Base-by-base conservation (phyloP, 2,797 vertebrate species). In the Cryptoblepharus egeriae region DNA sequence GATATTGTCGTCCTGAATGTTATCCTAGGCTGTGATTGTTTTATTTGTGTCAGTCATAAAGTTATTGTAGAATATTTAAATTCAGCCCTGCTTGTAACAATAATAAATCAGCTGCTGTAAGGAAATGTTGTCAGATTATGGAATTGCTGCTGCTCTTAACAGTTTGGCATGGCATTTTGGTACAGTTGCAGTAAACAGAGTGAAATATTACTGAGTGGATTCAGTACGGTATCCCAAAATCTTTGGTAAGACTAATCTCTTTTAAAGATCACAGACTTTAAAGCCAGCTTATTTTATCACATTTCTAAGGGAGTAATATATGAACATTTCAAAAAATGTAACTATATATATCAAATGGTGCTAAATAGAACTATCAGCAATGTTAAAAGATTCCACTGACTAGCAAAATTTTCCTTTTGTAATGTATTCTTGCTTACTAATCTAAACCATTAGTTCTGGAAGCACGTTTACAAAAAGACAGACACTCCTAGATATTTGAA, bases 1-100 rank as follows among this genome's bases (percentile, higher is more conserved):
- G 80, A 73, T 85, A 30, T n/a, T 67, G 61, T 65, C 24, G 24
- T 55, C 37, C 45, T 79, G n/a, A 22, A 35, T 68, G 15, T 74
- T 15, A n/a, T 37, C 69, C 37, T 67, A 30, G 61, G 9, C 30
- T 78, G 30, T 55, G 2, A 5, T 70, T 30, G 6, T 60, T 52
- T 42, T n/a, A 42, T 67, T 22, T 60, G 68, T 64, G 49, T 72
- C 78, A 39, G 69, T 72, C 12, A 35, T 78, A 65, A 78, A 82
- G 32, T 61, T 67, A 67, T 73, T 68, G 28, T 16, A 12, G 69
- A 15, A 61, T 79, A 42, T 65, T 77, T 64, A n/a, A 6, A 35
- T 61, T 61, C 7, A 18, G 22, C 45, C n/a, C 13, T 65, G n/a
- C 63, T 70, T 79, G 45, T 39, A 81, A 26, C n/a, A 20, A 55